Base-by-base conservation (phyloP, 2,797 vertebrate species). In the Pampus argenteus region DNA sequence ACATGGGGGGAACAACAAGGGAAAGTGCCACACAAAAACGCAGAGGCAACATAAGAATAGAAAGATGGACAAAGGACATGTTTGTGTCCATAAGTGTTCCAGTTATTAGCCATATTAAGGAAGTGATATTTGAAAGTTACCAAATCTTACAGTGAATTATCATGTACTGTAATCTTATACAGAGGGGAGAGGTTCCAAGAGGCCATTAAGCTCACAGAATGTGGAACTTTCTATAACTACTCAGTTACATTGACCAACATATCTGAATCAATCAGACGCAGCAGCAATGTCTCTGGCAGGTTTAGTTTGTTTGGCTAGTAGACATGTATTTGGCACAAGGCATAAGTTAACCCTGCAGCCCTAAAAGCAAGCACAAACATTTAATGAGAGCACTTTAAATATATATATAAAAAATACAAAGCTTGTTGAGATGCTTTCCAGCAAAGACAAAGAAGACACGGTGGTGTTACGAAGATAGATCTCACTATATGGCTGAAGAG, bases 361-460 rank as follows among this genome's bases (percentile, higher is more conserved):
- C 45, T 25, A n/a, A 15, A 60, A 48, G 65, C 20, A 66, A 34
- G 20, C 40, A 42, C 23, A 63, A 36, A 52, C 51, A 11, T 70
- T 76, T 73, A 79, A 66, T 58, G 68, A 68, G 34, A 2, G 34
- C 34, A 22, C 28, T 61, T 70, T 42, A 44, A 63, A 25, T 31
- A 4, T 31, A 58, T 9, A 26, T 29, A 61, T 29, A 17, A 47
- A 25, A 68, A 44, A 25, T n/a, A 36, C 14, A 47, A 48, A 54
- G 11, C 56, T 38, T 18, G 36, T 28, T n/a, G 28, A 51, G 14
- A 25, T 25, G 68, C 28, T 79, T 42, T 55, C 8, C 22, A 58
- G 28, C 6, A 45, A 68, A 60, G 44, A 29, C 17, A 45, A 50
- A n/a, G 36, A 67, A 38, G 44, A 67, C 62, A 59, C 34, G 20